Evolutionary conservation across 2,888 invertebrate genomes (phyloP).

Genomic region (Neocrepidodera transversa): DNA sequence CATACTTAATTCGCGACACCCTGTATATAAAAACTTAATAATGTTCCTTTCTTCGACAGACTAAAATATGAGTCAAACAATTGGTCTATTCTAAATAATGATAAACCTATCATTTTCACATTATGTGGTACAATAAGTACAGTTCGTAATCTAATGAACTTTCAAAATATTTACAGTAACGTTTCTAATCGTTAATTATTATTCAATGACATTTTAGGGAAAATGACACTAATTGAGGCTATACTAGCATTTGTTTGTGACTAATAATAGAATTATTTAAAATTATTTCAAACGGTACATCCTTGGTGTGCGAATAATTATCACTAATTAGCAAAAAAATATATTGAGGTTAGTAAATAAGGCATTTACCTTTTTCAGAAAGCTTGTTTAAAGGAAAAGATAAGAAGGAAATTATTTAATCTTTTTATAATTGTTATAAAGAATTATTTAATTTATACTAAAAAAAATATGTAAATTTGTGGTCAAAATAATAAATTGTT

Average conservation of each 20-base stretch:
- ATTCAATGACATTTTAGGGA: constrained; percentile 7
- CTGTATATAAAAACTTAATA: too few relatives aligned
- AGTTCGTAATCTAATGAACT: constrained; percentile 8
- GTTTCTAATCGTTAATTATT: constrained; percentile 15
- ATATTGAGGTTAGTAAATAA: neutral
- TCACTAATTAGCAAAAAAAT: constrained; percentile 9
- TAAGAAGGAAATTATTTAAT: too few relatives aligned
- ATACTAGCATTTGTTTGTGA: constrained; percentile 3
- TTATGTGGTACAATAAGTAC: neutral
- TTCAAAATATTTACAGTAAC: constrained; percentile 12
- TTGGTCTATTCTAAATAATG: too few relatives aligned
- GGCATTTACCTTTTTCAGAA: neutral
- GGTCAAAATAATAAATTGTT: too few relatives aligned
- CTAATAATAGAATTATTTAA: constrained; percentile 4
- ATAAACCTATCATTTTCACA: neutral
- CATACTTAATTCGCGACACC: too few relatives aligned
- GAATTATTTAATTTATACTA: too few relatives aligned
- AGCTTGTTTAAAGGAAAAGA: too few relatives aligned
- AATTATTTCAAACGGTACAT: constrained; percentile 7
- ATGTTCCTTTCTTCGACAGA: too few relatives aligned
- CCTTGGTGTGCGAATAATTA: constrained; percentile 2
- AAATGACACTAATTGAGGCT: constrained; percentile 12
- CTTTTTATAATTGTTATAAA: too few relatives aligned
- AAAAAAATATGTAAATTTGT: too few relatives aligned
- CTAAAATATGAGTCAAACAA: too few relatives aligned